A percentile compares a stretch with the other conserved stretches of the same genome.
phyloP scores from a whole-genome alignment of 2,113 vertebrate genomes.

The Leptobrachium leishanense region DNA sequence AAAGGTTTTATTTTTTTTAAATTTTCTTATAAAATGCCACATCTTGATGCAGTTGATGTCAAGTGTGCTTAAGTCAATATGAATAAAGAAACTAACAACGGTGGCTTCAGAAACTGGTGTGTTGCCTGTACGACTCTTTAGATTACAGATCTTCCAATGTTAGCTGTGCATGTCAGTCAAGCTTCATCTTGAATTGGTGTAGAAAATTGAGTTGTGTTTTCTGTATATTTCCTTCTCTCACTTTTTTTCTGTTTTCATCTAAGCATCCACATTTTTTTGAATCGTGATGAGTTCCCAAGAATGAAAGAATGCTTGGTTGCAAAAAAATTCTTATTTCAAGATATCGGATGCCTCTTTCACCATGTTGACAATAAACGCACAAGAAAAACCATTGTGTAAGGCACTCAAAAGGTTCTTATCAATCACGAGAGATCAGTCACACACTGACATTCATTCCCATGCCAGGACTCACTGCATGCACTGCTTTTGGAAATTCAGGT shows the following conservation, averaged over 20 bases:
- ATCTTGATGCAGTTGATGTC: slow-evolving; percentile 93
- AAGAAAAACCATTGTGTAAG: slow-evolving; percentile 97
- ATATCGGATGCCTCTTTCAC: slow-evolving; percentile 81
- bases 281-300: slow-evolving; percentile 74
- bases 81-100: slow-evolving; percentile 85
- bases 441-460: slow-evolving; percentile 98
- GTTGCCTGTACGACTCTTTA: slow-evolving; percentile 75
- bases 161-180: slow-evolving; percentile 80
- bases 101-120: slow-evolving; percentile 83
- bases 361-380: slow-evolving; percentile 81
- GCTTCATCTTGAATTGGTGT: slow-evolving; percentile 70
- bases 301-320: slow-evolving; percentile 78
- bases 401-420: slow-evolving; percentile 96
- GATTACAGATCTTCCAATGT: slow-evolving; percentile 73
- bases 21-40: slow-evolving; percentile 89
- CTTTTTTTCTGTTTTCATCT: slow-evolving; percentile 61
- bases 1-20: slow-evolving; percentile 65
- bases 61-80: slow-evolving; percentile 97
- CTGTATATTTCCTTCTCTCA: slow-evolving; percentile 31
- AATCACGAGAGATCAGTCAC: slow-evolving; percentile 98
- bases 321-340: slow-evolving; percentile 78
- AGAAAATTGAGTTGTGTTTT: slow-evolving; percentile 73
- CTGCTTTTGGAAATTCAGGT: slow-evolving; percentile 98
- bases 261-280: slow-evolving; percentile 75
- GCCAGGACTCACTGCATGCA: slow-evolving; percentile 96